Conservation (phyloP, 1,140 invertebrate species). For the Sipha flava region DNA sequence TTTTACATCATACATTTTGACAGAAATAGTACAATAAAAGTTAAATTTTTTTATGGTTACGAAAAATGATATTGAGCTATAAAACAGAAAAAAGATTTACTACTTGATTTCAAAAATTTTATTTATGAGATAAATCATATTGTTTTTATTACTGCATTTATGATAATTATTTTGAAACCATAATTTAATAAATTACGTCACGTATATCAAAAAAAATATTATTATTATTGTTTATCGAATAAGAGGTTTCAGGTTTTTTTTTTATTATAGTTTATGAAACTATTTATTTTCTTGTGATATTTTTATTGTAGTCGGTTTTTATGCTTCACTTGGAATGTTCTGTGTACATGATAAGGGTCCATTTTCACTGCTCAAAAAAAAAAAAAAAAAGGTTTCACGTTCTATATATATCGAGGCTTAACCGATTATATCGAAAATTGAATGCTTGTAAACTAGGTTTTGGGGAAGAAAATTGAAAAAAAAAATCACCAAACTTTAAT, state of each 20-base stretch:
- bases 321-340: background rate
- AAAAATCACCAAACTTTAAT: background rate
- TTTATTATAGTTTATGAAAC: background rate
- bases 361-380: background rate
- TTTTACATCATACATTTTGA: background rate
- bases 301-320: background rate
- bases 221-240: background rate
- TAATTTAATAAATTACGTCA: background rate
- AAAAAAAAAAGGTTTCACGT: background rate
- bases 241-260: background rate
- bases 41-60: background rate
- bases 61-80: background rate
- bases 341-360: background rate
- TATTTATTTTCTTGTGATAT: conserved; percentile 5
- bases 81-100: background rate
- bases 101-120: background rate
- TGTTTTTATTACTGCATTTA: background rate
- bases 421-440: background rate
- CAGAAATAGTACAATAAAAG: background rate
- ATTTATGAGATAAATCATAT: background rate
- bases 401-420: background rate
- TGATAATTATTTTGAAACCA: background rate
- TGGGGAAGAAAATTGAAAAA: background rate
- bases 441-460: background rate
- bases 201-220: background rate